A percentile compares a stretch with the other conserved stretches of the same genome.
Evolutionary conservation across 2,888 invertebrate genomes (phyloP).

Genomic region (Loripinus fragilis): DNA sequence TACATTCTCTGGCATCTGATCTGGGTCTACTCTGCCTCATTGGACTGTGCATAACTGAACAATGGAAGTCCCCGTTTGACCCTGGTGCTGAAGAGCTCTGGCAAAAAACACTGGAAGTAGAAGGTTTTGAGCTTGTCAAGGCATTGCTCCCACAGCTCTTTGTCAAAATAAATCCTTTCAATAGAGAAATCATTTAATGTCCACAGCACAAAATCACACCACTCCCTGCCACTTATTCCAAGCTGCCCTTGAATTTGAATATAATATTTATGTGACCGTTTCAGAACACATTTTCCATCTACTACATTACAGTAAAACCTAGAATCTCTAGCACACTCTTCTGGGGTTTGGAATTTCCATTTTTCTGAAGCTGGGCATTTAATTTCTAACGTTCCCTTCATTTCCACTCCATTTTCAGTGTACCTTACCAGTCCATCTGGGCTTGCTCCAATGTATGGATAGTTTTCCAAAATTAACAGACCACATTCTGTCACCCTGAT

Average conservation of each 20-base stretch:
- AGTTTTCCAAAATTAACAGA: too few relatives aligned
- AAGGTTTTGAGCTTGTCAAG: conserved; percentile 29
- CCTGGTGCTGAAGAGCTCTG: conserved; percentile 35
- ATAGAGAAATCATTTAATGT: conserved; percentile 22
- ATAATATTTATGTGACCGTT: conserved; percentile 33
- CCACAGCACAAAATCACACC: conserved; percentile 49
- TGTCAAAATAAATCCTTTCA: conserved; percentile 41
- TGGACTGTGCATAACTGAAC: too few relatives aligned
- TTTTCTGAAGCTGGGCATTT: conserved; percentile 21
- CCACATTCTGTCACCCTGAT: too few relatives aligned
- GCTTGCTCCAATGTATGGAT: conserved; percentile 35
- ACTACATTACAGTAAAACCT: conserved; percentile 32
- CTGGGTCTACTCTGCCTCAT: too few relatives aligned
- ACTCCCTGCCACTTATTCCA: conserved; percentile 26
- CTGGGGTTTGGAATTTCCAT: neutral
- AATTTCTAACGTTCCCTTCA: too few relatives aligned
- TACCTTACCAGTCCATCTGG: conserved; percentile 39
- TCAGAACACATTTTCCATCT: conserved; percentile 9
- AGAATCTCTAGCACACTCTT: neutral
- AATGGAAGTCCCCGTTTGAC: conserved; percentile 20
- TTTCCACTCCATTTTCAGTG: too few relatives aligned
- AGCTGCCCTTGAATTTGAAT: conserved; percentile 43
- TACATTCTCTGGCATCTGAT: too few relatives aligned
- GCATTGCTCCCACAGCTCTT: conserved; percentile 24
- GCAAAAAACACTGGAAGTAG: conserved; percentile 22